A percentile compares a stretch with the other conserved stretches of the same genome.
Evolutionary conservation across 2,888 invertebrate genomes (phyloP).

Genomic region (Caenorhabditis macrosperma): DNA sequence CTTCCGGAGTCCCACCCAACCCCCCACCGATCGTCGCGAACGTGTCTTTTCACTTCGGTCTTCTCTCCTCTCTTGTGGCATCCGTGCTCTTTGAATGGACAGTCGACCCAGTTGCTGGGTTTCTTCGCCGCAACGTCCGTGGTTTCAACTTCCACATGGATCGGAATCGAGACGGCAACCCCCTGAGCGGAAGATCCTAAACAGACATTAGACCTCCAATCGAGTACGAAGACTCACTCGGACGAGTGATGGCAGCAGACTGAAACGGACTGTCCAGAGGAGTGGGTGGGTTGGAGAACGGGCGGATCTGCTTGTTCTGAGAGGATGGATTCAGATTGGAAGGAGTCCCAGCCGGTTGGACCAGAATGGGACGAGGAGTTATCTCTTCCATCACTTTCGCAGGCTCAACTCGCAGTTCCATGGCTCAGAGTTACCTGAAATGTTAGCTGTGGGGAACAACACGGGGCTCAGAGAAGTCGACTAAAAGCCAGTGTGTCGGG

Average conservation of each 20-base stretch:
- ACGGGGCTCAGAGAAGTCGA: neutral
- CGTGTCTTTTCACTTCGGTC: constrained; percentile 46
- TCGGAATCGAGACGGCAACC: constrained; percentile 28
- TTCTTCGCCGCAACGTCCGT: neutral
- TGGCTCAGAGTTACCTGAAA: constrained; percentile 8
- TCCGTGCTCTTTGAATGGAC: constrained; percentile 56
- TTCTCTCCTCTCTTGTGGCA: constrained; percentile 56
- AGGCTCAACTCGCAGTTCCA: constrained; percentile 6
- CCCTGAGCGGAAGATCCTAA: constrained; percentile 29
- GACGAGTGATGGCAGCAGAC: constrained; percentile 6
- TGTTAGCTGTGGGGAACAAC: neutral
- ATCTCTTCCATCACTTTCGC: neutral
- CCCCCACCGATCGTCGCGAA: constrained; percentile 46
- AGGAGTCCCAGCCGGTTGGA: constrained; percentile 22
- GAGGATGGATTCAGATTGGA: too few species aligned
- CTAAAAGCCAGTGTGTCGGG: neutral
- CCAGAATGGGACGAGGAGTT: constrained; percentile 36
- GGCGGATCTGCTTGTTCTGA: constrained; percentile 2
- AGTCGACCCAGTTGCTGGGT: constrained; percentile 20
- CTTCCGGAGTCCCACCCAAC: neutral
- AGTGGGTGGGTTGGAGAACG: constrained; percentile 37
- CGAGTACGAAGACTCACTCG: constrained; percentile 2
- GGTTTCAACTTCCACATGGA: constrained; percentile 33
- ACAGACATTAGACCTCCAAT: neutral
- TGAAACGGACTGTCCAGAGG: constrained; percentile 38